Conservation (phyloP, 1,140 invertebrate species). For the Zeugodacus cucurbitae region DNA sequence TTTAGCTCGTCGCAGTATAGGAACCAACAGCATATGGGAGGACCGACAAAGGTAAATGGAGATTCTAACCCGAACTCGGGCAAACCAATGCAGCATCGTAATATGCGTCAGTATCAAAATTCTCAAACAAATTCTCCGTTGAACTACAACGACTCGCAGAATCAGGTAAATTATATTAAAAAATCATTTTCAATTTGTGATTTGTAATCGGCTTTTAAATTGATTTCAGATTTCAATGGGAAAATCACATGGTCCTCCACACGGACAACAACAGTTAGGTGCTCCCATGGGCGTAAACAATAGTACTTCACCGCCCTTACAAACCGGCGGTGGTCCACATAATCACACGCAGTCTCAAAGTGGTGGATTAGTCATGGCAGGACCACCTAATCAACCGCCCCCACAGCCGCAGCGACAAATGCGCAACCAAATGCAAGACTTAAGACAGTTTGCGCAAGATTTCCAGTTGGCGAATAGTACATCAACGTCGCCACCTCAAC, state of each 20-base stretch:
- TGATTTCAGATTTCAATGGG: conserved; percentile 45
- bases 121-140: conserved; percentile 58
- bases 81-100: conserved; percentile 58
- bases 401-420: conserved; percentile 58
- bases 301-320: conserved; percentile 56
- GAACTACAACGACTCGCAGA: conserved; percentile 55
- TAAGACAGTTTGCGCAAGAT: conserved; percentile 61
- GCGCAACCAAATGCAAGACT: conserved; percentile 58
- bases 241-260: conserved; percentile 48
- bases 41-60: conserved; percentile 60
- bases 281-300: conserved; percentile 50
- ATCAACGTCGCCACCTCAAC: conserved; percentile 52
- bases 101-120: conserved; percentile 59
- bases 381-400: conserved; percentile 49
- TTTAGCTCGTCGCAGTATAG: not conserved
- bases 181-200: not conserved
- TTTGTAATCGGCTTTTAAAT: not conserved
- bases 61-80: conserved; percentile 51
- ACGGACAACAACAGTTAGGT: conserved; percentile 48
- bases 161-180: conserved; percentile 21
- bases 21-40: conserved; percentile 48
- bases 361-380: conserved; percentile 44
- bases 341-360: conserved; percentile 41
- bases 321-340: conserved; percentile 49
- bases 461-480: conserved; percentile 56